phyloP scores from a whole-genome alignment of 2,797 vertebrate genomes.

The Sebastes ruberrimus region DNA sequence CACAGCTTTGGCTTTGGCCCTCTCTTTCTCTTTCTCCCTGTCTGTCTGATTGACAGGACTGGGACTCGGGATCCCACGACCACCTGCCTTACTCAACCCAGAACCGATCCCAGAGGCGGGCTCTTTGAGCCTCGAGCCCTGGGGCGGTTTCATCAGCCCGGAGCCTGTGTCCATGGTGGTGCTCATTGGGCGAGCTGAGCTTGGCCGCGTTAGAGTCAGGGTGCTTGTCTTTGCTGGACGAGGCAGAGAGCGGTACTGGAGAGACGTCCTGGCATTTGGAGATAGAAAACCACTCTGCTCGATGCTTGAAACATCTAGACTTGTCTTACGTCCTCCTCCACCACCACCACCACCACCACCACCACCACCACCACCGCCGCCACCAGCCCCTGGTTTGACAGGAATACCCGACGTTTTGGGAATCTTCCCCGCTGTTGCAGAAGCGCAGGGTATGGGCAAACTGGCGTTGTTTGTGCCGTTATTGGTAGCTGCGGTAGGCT shows the following conservation, averaged over 20 bases:
- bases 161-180: constrained; percentile 89
- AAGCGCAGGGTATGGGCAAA: constrained; percentile 71
- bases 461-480: constrained; percentile 77
- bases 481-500: constrained; percentile 80
- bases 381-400: constrained; percentile 85
- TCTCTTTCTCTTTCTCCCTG: constrained; percentile 96
- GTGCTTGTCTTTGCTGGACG: constrained; percentile 95
- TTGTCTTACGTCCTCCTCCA: constrained; percentile 88
- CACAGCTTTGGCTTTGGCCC: constrained; percentile 94
- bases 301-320: constrained; percentile 89
- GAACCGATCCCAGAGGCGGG: constrained; percentile 82
- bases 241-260: constrained; percentile 96
- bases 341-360: constrained; percentile 17
- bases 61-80: constrained; percentile 71
- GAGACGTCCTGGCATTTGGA: constrained; percentile 90
- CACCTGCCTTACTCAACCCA: constrained; percentile 64
- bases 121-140: constrained; percentile 90
- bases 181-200: constrained; percentile 86
- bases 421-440: constrained; percentile 84
- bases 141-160: constrained; percentile 84
- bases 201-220: constrained; percentile 89
- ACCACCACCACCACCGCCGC: background rate
- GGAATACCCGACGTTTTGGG: constrained; percentile 94
- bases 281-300: constrained; percentile 91
- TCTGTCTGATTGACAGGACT: constrained; percentile 95